Percentiles rank a stretch among this genome's conserved stretches.
Evolutionary conservation across 2,888 invertebrate genomes (phyloP).

Genomic region (Pollenia amentaria): DNA sequence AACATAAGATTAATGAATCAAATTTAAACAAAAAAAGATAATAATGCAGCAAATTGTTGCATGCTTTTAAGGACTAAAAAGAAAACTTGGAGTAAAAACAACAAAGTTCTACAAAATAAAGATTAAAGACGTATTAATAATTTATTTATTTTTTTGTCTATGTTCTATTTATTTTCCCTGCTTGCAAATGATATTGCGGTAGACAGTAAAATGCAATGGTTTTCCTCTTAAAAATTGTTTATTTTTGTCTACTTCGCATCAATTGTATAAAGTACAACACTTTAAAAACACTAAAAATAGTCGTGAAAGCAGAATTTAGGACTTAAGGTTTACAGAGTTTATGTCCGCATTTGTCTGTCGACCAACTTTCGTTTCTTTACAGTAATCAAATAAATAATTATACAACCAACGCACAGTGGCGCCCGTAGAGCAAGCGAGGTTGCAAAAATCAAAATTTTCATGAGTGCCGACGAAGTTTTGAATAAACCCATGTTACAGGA

Average conservation of each 20-base stretch:
- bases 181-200: background rate
- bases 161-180: too few relatives aligned
- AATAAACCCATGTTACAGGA: too few relatives aligned
- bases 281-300: conserved; percentile 38
- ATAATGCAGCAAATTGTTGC: conserved; percentile 45
- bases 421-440: too few relatives aligned
- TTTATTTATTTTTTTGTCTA: too few relatives aligned
- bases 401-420: too few relatives aligned
- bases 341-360: conserved; percentile 40
- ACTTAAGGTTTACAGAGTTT: conserved; percentile 52
- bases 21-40: conserved; percentile 7
- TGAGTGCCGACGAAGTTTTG: too few relatives aligned
- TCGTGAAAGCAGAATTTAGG: conserved; percentile 53
- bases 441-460: too few relatives aligned
- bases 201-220: background rate
- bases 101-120: background rate
- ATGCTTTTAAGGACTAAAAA: background rate
- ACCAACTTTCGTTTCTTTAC: conserved; percentile 39
- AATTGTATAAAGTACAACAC: conserved; percentile 19
- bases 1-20: conserved; percentile 23
- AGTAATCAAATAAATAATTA: conserved; percentile 61
- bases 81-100: background rate
- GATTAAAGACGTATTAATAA: too few relatives aligned
- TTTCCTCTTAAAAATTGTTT: conserved; percentile 17
- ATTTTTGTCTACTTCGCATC: background rate